Percentiles rank a stretch among this genome's conserved stretches.
phyloP scores from a whole-genome alignment of 2,888 invertebrate genomes.

The Carabus problematicus region DNA sequence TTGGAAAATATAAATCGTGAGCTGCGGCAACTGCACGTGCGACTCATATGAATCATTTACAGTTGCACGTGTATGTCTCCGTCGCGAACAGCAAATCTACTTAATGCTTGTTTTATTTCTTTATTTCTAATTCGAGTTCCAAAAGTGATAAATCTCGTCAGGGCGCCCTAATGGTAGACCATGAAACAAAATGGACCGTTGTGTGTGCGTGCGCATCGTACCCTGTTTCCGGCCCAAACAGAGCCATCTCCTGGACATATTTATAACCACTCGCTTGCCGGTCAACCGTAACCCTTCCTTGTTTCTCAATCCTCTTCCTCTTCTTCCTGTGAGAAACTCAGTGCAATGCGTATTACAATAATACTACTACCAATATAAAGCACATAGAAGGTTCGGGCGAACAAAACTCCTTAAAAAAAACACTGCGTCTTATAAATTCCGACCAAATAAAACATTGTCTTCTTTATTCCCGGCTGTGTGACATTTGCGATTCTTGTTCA shows the following conservation, averaged over 20 bases:
- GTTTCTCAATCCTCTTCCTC: background rate
- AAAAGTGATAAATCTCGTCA: slow-evolving; percentile 33
- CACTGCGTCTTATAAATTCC: background rate
- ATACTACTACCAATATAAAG: background rate
- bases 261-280: slow-evolving; percentile 6
- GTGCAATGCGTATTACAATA: too few species aligned
- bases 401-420: background rate
- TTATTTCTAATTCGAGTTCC: slow-evolving; percentile 42
- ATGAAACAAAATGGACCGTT: slow-evolving; percentile 34
- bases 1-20: slow-evolving; percentile 37
- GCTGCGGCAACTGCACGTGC: slow-evolving; percentile 20
- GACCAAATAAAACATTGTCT: background rate
- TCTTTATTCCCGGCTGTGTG: too few species aligned
- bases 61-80: slow-evolving; percentile 39
- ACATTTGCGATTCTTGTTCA: too few species aligned
- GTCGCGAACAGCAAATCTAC: slow-evolving; percentile 41
- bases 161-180: slow-evolving; percentile 32
- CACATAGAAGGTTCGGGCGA: background rate
- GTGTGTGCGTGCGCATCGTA: background rate
- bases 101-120: slow-evolving; percentile 42
- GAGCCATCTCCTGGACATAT: slow-evolving; percentile 32
- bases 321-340: too few species aligned
- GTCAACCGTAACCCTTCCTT: slow-evolving; percentile 8
- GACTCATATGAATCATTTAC: slow-evolving; percentile 34
- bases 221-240: slow-evolving; percentile 24